Conservation (phyloP, 2,797 vertebrate species). For the Micrastur ruficollis region DNA sequence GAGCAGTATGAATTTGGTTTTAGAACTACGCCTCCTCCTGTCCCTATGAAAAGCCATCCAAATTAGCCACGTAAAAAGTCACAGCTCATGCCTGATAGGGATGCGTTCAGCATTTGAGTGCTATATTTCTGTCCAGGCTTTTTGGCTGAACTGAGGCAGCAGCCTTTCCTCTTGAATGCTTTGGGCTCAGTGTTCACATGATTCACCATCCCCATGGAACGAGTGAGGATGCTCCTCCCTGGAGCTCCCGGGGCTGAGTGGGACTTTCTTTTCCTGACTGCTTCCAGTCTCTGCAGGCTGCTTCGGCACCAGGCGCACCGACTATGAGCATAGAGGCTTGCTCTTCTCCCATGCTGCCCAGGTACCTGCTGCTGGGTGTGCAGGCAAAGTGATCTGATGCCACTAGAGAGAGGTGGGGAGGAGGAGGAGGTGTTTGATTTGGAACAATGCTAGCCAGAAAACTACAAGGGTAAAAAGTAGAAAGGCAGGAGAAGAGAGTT, state of each 20-base stretch:
- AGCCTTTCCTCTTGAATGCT: background rate
- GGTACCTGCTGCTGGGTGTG: background rate
- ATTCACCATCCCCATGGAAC: background rate
- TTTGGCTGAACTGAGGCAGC: background rate
- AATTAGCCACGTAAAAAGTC: background rate
- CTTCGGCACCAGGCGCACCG: background rate
- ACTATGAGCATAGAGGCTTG: accelerated
- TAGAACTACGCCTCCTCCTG: background rate
- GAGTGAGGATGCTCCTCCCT: background rate
- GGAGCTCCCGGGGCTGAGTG: background rate
- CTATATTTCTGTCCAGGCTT: background rate
- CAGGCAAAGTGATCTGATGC: background rate
- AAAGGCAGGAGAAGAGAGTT: background rate
- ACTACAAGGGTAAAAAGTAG: background rate
- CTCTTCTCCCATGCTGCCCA: background rate
- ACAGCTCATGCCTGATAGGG: background rate
- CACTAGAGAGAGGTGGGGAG: background rate
- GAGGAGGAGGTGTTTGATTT: background rate
- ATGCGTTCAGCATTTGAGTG: background rate
- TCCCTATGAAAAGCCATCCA: background rate
- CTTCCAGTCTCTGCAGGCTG: background rate
- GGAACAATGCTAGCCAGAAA: background rate
- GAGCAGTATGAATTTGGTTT: background rate
- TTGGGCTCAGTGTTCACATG: background rate
- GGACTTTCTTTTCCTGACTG: background rate